These are phyloP conservation scores for Dipodomys ordii DNA, from an alignment of 2,113 vertebrate species.

Conservation along the genomic window DNA sequence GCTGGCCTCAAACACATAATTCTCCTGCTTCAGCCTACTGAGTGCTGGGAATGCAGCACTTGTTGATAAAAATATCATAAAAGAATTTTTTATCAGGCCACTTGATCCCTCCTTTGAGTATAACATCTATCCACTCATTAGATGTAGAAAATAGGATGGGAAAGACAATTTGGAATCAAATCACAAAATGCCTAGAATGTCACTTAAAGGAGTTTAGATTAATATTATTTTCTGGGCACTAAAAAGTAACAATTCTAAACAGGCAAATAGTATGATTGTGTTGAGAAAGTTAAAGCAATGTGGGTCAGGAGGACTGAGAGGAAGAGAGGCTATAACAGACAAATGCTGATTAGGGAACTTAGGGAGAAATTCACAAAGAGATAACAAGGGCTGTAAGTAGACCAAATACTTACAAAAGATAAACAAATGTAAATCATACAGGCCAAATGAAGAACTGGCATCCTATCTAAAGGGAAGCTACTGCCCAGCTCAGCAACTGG, in stretches of 20 bases:
- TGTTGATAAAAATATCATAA: constrained; percentile 47
- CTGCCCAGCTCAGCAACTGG: background rate
- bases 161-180: constrained; percentile 58
- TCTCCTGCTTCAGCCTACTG: background rate
- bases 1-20: background rate
- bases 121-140: background rate
- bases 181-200: constrained; percentile 43
- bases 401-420: background rate
- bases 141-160: background rate
- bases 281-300: constrained; percentile 10
- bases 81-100: background rate
- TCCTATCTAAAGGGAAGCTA: background rate
- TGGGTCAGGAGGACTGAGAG: background rate
- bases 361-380: background rate
- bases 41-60: background rate
- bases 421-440: constrained; percentile 8
- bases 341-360: background rate
- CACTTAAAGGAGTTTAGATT: constrained; percentile 33
- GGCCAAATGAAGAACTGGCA: background rate
- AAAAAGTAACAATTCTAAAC: background rate
- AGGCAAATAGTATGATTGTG: background rate
- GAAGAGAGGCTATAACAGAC: background rate
- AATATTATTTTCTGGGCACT: constrained; percentile 45
- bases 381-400: constrained; percentile 6
- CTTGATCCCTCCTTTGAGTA: constrained; percentile 13